These are phyloP conservation scores for Pocillopora grandis DNA, from an alignment of 92 coral and sea anemone genomes.

Conservation along the genomic window DNA sequence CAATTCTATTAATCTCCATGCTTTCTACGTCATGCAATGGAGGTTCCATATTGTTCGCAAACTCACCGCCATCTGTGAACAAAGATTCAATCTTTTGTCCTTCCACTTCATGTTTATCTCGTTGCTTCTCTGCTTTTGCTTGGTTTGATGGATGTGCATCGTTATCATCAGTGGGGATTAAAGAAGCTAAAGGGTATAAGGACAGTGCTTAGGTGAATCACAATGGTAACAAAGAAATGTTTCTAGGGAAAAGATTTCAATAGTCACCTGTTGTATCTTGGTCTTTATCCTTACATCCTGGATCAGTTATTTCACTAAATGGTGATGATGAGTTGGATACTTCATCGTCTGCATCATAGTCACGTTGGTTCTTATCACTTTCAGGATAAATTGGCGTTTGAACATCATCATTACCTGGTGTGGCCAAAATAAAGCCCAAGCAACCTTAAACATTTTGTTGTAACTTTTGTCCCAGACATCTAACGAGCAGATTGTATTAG, in stretches of 20 bases:
- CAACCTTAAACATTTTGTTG: background rate
- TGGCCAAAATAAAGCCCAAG: background rate
- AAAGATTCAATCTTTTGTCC: too few species aligned
- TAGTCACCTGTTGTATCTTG: background rate
- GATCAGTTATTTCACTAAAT: background rate
- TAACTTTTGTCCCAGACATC: background rate
- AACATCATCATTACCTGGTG: background rate
- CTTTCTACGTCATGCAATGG: too few species aligned
- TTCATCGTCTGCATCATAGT: constrained; percentile 5
- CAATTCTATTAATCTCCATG: too few species aligned
- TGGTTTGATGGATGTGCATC: too few species aligned
- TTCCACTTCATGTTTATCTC: too few species aligned
- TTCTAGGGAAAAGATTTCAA: background rate
- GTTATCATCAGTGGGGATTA: too few species aligned
- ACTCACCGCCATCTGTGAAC: too few species aligned
- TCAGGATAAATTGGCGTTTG: background rate
- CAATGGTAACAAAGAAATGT: too few species aligned
- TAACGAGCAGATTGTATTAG: too few species aligned
- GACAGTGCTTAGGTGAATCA: too few species aligned
- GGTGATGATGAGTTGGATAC: background rate
- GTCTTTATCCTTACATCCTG: background rate
- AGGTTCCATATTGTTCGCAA: background rate
- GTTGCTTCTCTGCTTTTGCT: too few species aligned
- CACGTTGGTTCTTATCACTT: background rate
- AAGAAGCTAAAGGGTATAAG: too few species aligned